These are phyloP conservation scores for Nomada lathburiana DNA, from an alignment of 2,888 invertebrate genomes.

Conservation along the genomic window DNA sequence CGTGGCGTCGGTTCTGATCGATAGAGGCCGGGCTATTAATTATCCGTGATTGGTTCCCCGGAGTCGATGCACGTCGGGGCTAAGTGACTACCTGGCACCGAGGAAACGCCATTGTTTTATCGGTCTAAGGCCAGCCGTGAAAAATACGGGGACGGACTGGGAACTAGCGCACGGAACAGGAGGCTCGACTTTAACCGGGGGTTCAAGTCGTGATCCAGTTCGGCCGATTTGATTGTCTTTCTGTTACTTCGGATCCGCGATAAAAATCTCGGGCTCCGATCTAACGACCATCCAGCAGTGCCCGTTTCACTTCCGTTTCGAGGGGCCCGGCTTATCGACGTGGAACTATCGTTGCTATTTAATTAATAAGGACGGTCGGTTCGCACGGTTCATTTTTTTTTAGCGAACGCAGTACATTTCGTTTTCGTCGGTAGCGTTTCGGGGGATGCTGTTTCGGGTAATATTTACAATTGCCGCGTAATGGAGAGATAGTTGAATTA, in stretches of 20 bases:
- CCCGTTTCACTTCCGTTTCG: slow-evolving; percentile 45
- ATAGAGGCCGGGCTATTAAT: slow-evolving; percentile 78
- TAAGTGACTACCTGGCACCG: slow-evolving; percentile 71
- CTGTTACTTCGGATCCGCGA: slow-evolving; percentile 61
- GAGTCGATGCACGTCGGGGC: slow-evolving; percentile 68
- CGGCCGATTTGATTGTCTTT: slow-evolving; percentile 68
- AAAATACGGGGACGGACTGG: slow-evolving; percentile 53
- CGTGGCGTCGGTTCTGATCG: slow-evolving; percentile 69
- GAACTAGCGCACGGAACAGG: slow-evolving; percentile 55
- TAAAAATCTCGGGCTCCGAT: slow-evolving; percentile 52
- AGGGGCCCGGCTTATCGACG: slow-evolving; percentile 30
- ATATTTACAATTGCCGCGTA: too few relatives aligned
- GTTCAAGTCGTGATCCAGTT: slow-evolving; percentile 66
- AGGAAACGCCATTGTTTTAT: slow-evolving; percentile 70
- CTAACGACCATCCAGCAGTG: slow-evolving; percentile 48
- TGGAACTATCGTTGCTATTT: slow-evolving; percentile 48
- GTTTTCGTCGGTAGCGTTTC: background rate
- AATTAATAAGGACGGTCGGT: slow-evolving; percentile 52
- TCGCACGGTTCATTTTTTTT: slow-evolving; percentile 33
- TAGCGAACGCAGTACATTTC: background rate
- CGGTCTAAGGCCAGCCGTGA: slow-evolving; percentile 20
- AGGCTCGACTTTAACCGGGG: slow-evolving; percentile 40
- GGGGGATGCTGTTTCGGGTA: background rate
- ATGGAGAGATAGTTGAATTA: too few relatives aligned
- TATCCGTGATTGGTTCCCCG: slow-evolving; percentile 75